Evolutionary conservation across 2,113 vertebrate genomes (phyloP), one percentile per base, ranked within the genome.

Genomic region (Tetrao urogallus): DNA sequence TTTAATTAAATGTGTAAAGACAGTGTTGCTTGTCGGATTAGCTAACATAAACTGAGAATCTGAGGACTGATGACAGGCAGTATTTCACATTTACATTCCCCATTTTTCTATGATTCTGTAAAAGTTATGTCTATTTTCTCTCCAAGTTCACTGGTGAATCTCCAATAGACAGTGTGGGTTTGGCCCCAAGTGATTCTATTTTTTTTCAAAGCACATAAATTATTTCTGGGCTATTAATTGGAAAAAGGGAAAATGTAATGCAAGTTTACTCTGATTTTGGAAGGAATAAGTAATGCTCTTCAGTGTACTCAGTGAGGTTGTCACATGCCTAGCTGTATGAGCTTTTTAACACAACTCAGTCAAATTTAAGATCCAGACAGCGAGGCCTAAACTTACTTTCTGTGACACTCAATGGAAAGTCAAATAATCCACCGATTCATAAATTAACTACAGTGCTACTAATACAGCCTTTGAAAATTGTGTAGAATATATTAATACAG

Each of bases 261-360:
- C 47, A 74, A 74, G 38, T 3, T 84, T 70, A 48, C 21, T 96
- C 32, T 97, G 64, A 32, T 92, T 97, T 97, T 90, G 81, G 82
- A 93, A 71, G 47, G 67, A 78, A 52, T 70, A 70, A 47, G 6
- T 80, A 88, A 25, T 36, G 20, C 25, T 93, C 18, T 75, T 93
- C 34, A 86, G 50, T 27, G 32, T 60, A 1, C 72, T 93, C 79
- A 87, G 34, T 30, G 77, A 66, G 32, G 15, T 58, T 86, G 50
- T 69, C 60, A 85, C 45, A 14, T 52, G 13, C 52, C 42, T 73
- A 24, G 18, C 64, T 74, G 7, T 40, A 45, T 1, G 10, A 76
- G 72, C 45, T 84, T 42, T 77, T 6, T 73, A 76, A 57, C n/a
- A 71, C 20, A 5, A 61, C 93, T 86, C 52, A 32, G 21, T n/a